Evolutionary conservation across 1,140 invertebrate genomes (phyloP), one percentile per base, ranked within the genome.

Genomic region (Dreissena polymorpha): DNA sequence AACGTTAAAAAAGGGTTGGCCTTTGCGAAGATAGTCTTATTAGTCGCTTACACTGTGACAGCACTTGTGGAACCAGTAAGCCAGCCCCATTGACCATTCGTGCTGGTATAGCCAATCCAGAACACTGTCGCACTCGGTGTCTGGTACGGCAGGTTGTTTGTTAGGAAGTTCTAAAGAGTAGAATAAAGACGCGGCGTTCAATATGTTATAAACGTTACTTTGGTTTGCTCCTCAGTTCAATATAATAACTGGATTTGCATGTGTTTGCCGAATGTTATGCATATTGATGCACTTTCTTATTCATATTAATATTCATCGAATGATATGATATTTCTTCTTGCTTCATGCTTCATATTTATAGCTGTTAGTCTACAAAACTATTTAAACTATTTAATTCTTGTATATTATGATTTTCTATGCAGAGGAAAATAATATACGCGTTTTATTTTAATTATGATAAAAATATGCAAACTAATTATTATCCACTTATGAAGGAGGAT

Each of bases 121-220:
- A 74, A 65, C 6, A 73, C 29, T n/a, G 23, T 83, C 0, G 80
- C 68, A 5, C 55, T 83, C 51, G 73, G 70, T 39, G 80, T 29
- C 7, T 65, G 64, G 51, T 72, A 81, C 1, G 78, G 69, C 18
- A 81, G 21, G 16, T 81, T 69, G 25, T 23, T 49, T 0, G 57
- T 49, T 0, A 81, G 29, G 25, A 81, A 81, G 16, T 25, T 29
- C 78, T 81, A 50, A 5, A 69, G 57, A 0, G 60, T 0, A 69
- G 25, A 23, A 39, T 3, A 60, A 60, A 60, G 6, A 23, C 2
- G 10, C 16, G 57, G 57, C 21, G 2, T 60, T 2, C 16, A 60
- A 60, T 2, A 60, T 60, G 10, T 23, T 3, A 60, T 23, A 6
- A n/a, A 10, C 2, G 21, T 60, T 60, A 60, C 57, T n/a, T 10